phyloP scores from a whole-genome alignment of 1,140 invertebrate species.

The Eriocheir sinensis region DNA sequence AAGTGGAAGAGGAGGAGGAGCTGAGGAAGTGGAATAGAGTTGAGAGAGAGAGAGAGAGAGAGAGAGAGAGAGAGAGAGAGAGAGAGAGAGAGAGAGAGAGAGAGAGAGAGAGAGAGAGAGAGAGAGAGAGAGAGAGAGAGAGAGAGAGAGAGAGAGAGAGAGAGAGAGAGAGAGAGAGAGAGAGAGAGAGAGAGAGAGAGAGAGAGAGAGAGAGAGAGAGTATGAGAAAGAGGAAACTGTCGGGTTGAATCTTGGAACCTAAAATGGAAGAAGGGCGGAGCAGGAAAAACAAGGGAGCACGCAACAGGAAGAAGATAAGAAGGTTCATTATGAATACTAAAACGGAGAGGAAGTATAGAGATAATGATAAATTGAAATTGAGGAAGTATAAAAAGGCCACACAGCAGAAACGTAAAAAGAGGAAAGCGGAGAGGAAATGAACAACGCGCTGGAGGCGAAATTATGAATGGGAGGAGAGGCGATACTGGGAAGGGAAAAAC shows the following conservation, averaged over 20 bases:
- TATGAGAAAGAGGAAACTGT: neutral
- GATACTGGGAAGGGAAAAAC: neutral
- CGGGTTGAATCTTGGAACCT: neutral
- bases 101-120: neutral
- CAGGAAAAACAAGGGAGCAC: neutral
- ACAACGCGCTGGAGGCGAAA: neutral
- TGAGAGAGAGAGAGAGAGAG: neutral
- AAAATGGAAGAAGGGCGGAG: neutral
- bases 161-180: neutral
- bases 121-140: neutral
- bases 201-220: neutral
- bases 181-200: neutral
- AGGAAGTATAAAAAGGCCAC: neutral
- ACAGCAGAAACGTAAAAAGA: neutral
- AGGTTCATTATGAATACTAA: neutral
- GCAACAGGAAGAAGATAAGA: neutral
- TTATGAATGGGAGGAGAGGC: neutral
- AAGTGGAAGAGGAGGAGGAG: neutral
- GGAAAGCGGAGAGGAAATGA: neutral
- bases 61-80: no score
- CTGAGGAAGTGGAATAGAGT: neutral
- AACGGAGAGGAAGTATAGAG: neutral
- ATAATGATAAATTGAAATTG: neutral
- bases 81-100: neutral
- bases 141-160: neutral